Evolutionary conservation across 2,113 vertebrate genomes (phyloP), one percentile per base, ranked within the genome.

Genomic region (Myxocyprinus asiaticus): DNA sequence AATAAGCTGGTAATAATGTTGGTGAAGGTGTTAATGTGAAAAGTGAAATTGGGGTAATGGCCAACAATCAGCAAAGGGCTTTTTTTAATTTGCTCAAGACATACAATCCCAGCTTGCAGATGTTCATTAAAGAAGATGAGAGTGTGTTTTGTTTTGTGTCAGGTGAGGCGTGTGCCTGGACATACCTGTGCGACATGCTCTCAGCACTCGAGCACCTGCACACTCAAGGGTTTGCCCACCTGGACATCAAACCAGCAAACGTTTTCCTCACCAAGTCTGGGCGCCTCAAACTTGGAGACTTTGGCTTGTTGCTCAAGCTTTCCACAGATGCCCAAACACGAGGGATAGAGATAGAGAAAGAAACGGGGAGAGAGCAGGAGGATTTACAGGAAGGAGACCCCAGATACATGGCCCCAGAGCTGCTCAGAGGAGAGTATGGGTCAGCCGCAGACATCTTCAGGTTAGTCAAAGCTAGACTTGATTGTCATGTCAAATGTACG

Each of bases 211-310:
- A 90, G 4, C 95, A 96, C 87, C 85, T 97, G 61, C 96, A 97
- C 5, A 69, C 90, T 65, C 89, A 82, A 9, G 93, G 93, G 51
- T 93, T 96, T 63, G 91, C 93, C 15, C 96, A 97, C 78, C 88
- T 97, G 64, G 96, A 97, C 81, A 87, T 97, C 66, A 97, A 97
- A 85, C 95, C 96, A 0, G 95, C 96, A 73, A 97, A 97, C 47
- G 92, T 96, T 48, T 96, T 97, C 81, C 87, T 97, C 65, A 94
- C 94, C 0, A 84, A 84, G 55, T 92, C 92, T 5, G 94, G 94
- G 4, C 91, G 92, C 51, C 95, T 95, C 78, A 97, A 96, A 78
- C 89, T 97, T 66, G 95, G 94, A 0, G 96, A 97, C 91, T 97
- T 97, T 5, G 96, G 96, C 15, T 89, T 97, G 75, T 87, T 96